phyloP scores from a whole-genome alignment of 2,113 vertebrate genomes.

The Strigops habroptila region DNA sequence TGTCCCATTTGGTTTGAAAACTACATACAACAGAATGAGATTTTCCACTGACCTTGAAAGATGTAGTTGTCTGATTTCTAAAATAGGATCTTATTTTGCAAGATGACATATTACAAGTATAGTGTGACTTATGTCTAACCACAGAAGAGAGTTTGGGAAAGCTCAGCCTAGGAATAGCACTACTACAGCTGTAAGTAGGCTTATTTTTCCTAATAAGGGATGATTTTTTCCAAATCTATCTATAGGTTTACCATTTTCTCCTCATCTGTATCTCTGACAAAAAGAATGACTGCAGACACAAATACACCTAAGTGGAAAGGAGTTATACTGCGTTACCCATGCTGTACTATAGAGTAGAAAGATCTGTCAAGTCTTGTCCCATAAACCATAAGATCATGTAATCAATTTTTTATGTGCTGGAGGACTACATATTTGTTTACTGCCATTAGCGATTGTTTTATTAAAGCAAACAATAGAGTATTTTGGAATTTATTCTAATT shows the following conservation, averaged over 20 bases:
- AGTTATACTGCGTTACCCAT: not conserved
- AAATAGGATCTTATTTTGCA: not conserved
- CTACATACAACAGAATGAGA: not conserved
- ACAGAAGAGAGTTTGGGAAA: not conserved
- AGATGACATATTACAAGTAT: not conserved
- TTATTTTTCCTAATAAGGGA: not conserved
- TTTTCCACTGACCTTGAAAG: not conserved
- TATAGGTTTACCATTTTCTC: not conserved
- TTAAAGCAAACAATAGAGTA: not conserved
- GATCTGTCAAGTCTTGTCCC: not conserved
- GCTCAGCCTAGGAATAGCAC: not conserved
- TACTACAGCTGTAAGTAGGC: not conserved
- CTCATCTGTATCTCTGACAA: not conserved
- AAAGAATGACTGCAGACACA: not conserved
- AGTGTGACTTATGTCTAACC: not conserved
- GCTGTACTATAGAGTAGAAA: not conserved
- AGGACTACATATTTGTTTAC: not conserved
- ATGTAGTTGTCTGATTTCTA: not conserved
- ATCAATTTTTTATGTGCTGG: not conserved
- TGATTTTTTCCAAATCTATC: not conserved
- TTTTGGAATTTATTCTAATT: not conserved
- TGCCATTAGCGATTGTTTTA: not conserved
- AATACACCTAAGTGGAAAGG: not conserved
- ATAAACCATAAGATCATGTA: not conserved
- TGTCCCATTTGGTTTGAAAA: not conserved